Evolutionary conservation across 1,140 invertebrate species (phyloP), one percentile per base, ranked within the genome.

Genomic region (Cotesia glomerata): DNA sequence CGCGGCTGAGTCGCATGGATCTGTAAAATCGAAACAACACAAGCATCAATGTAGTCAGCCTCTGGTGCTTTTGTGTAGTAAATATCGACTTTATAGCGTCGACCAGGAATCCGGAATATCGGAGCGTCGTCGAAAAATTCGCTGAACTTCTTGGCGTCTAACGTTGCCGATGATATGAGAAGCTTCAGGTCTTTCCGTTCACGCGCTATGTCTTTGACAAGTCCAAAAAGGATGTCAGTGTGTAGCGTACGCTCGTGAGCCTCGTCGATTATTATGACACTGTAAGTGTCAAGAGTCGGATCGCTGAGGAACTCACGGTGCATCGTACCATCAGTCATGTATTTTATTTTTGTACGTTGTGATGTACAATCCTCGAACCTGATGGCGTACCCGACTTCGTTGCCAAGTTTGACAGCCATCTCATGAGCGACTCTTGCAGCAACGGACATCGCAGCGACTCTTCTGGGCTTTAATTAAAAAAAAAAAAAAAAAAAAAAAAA

Each of bases 401-500:
- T 96, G 8, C 98, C 98, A n/a, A 99, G 88, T 82, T 94, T 94
- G 0, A 99, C 96, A 86, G 96, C 96, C 97, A 99, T 98, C 91
- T 99, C 98, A 88, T 99, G 96, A n/a, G 97, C 96, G 1, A 99
- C 98, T 88, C 98, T 91, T 51, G 97, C 95, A 52, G 98, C 97
- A n/a, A 99, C 98, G 32, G 97, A 98, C 98, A 99, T 99, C 8
- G 98, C 97, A 51, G 98, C 98, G 32, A 99, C 98, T 89, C 98
- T 88, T 80, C 98, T 88, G 0, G 98, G 98, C 84, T 26, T 26
- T 26, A 26, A 26, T 26, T 26, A 26, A 26, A 26, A 26, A 26
- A 18, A 26, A 26, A 26, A 26, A 26, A 26, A 2, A n/a, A 26
- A 26, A 26, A 26, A 26, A 18, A 26, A 26, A 26, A 26, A 26